Evolutionary conservation across 2,888 invertebrate genomes (phyloP), one percentile per base, ranked within the genome.

Genomic region (Cepaea hortensis): DNA sequence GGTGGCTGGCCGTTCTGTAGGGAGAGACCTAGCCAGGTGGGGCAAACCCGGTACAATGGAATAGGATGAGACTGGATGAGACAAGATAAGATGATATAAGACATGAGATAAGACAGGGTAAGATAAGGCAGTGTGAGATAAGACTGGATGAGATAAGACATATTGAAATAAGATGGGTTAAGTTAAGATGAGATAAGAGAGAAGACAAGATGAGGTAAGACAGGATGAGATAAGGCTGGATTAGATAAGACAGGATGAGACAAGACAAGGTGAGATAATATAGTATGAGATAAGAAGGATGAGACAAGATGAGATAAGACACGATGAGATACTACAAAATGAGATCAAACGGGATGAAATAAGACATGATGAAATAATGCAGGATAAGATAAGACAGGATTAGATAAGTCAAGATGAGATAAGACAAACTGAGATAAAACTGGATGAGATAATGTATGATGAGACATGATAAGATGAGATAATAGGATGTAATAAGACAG

Each of bases 181-280:
- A 84, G 77, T 75, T 76, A n/a, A 84, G 84, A 84, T 84, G 46
- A 84, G 75, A 84, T 84, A 65, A 65, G 77, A 84, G 77, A 84
- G 72, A 23, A 50, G 83, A 73, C 62, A 55, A 84, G 76, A 76
- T 84, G 35, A 76, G 84, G 3, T 84, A 35, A 84, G 83, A 73
- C 73, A 35, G 70, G 81, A 73, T 81, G 46, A 81, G 75, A 80
- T 81, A 75, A 81, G 81, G 73, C 72, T 23, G 81, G 79, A 81
- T 65, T 1, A 85, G 81, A 80, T 73, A 62, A 85, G 81, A 81
- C 73, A 55, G 70, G 70, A 70, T 68, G 68, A 68, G 61, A 80
- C 23, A n/a, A 70, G 68, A 84, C n/a, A 80, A 80, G 80, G 62
- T 70, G 48, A 80, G 68, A 70, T 80, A 23, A 84, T 65, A 84